phyloP scores from a whole-genome alignment of 2,113 vertebrate genomes.

The Bombycilla garrulus region DNA sequence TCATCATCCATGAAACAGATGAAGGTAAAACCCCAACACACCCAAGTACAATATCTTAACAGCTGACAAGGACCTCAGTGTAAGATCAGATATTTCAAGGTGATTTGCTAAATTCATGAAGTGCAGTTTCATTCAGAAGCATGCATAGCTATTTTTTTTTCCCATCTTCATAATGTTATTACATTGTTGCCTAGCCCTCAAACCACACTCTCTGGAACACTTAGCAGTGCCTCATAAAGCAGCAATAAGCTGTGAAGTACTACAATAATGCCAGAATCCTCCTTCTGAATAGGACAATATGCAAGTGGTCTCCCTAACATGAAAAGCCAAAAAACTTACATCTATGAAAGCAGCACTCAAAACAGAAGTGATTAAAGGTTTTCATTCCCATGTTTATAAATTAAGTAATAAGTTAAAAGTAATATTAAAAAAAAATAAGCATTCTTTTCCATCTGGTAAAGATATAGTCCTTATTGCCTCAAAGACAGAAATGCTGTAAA shows the following conservation, averaged over 20 bases:
- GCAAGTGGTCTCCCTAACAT: neutral
- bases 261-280: neutral
- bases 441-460: neutral
- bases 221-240: neutral
- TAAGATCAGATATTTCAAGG: neutral
- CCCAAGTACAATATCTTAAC: neutral
- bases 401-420: neutral
- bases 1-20: neutral
- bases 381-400: neutral
- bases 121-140: neutral
- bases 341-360: neutral
- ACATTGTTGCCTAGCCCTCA: neutral
- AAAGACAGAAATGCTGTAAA: neutral
- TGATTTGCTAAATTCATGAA: neutral
- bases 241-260: neutral
- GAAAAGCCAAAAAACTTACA: neutral
- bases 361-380: neutral
- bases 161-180: neutral
- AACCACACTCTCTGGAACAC: neutral
- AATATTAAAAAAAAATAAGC: neutral
- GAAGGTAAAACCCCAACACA: neutral
- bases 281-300: neutral
- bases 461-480: neutral
- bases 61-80: neutral
- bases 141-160: neutral